A percentile compares a stretch with the other conserved stretches of the same genome.
These are phyloP conservation scores for Ptilorrhoa leucosticta DNA, from an alignment of 2,113 vertebrate genomes.

Conservation along the genomic window DNA sequence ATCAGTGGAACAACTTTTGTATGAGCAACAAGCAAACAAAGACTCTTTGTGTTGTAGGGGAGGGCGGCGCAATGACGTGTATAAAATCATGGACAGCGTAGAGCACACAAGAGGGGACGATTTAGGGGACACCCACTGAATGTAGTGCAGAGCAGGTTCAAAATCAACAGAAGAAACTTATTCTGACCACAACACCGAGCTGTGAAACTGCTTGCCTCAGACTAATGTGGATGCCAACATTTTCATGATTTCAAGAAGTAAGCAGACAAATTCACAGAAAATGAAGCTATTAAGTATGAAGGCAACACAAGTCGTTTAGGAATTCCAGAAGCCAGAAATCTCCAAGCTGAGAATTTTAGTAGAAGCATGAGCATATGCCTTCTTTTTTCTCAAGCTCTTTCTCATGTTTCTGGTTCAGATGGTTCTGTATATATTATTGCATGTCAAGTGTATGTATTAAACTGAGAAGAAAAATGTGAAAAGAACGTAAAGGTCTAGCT, in stretches of 20 bases:
- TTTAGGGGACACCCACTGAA: background rate
- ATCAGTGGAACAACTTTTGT: background rate
- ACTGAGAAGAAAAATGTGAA: background rate
- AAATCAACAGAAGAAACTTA: background rate
- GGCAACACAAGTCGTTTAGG: background rate
- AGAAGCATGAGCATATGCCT: background rate
- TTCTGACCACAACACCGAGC: background rate
- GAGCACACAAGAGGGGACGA: background rate
- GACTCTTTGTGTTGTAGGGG: rapidly evolving
- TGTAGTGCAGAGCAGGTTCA: background rate
- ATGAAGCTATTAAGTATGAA: background rate
- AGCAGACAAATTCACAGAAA: background rate
- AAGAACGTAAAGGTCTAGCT: background rate
- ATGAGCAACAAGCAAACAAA: background rate
- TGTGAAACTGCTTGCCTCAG: background rate
- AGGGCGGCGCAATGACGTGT: rapidly evolving
- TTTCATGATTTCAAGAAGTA: background rate
- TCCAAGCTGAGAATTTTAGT: background rate
- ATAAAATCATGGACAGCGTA: background rate
- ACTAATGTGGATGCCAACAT: background rate
- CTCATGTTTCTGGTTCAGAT: background rate
- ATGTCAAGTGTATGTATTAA: background rate
- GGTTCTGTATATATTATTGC: background rate
- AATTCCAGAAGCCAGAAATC: background rate
- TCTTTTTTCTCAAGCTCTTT: background rate